Base-by-base conservation (phyloP, 2,797 vertebrate genomes). In the Phaenicophaeus curvirostris region DNA sequence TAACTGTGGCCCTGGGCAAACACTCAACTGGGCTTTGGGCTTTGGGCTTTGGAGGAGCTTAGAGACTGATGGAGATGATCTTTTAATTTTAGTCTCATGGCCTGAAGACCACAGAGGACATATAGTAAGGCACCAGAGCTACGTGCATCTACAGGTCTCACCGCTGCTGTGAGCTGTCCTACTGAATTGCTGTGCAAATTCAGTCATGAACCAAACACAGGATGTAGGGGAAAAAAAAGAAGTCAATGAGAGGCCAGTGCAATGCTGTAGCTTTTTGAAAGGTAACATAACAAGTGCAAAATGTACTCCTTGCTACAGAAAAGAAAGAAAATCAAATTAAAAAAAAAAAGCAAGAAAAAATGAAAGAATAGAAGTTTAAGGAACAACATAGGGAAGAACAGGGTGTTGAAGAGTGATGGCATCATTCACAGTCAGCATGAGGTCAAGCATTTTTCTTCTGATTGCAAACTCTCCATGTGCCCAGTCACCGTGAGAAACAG, bases 11-110 rank as follows among this genome's bases (percentile, higher is more conserved):
- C 44, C 57, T 12, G 23, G 31, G 63, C 9, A 63, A 80, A 53
- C 2, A 7, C 3, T 51, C 15, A 51, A 51, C 3, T 4, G 0
- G 3, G 4, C 30, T n/a, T n/a, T n/a, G n/a, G n/a, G n/a, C n/a
- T 76, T 55, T 55, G 42, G 24, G 15, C 12, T 30, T 62, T 62
- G 35, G 19, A 76, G 48, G 16, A 65, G 11, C 4, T 46, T 31
- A n/a, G 30, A 25, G 7, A 24, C 0, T 55, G 23, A 14, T n/a
- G 27, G 28, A 50, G 24, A 5, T 44, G 13, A 31, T 54, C 13
- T 24, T 83, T 50, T 58, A n/a, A 68, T 78, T 81, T 81, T 33
- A 55, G 35, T 4, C 18, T 74, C 4, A 21, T 21, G 58, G 18
- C 5, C 21, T 68, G 58, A 72, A 87, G 24, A 33, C 25, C 8